Base-by-base conservation (phyloP, 2,797 vertebrate species). In the Nyctalus aviator region DNA sequence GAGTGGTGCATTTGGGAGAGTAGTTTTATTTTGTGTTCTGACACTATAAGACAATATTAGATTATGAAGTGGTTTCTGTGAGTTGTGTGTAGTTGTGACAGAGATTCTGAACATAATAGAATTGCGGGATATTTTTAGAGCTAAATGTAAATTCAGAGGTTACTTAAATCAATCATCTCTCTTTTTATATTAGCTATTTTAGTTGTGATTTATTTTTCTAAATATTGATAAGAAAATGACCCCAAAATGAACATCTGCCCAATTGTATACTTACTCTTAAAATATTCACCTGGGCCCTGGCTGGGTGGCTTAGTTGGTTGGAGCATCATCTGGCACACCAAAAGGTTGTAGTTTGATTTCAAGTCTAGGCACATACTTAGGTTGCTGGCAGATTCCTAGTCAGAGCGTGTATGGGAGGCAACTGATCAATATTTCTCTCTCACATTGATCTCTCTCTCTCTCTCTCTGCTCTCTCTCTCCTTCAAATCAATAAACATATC, bases 11-110 rank as follows among this genome's bases (percentile, higher is more conserved):
- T n/a, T 66, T 25, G 68, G 13, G 30, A 21, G 84, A 88, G 66
- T 37, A 71, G 18, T 90, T 95, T 88, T 82, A 86, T 72, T 87
- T 81, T 92, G 46, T 93, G 48, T 17, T 48, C 27, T 73, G 21
- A 75, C 55, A 84, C 17, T 37, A 2, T 48, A 76, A 76, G 79
- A 48, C 35, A 66, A 57, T 85, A 41, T 48, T 71, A 41, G 17
- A 50, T 88, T 55, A 64, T 76, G 35, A 62, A 75, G 35, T 76
- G 18, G 23, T 86, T 86, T 48, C 35, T 71, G 76, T 77, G n/a
- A 73, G 10, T 62, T 62, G 7, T 32, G 17, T 84, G 17, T 9
- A 68, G 15, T 44, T 59, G 32, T 55, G 57, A 95, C 27, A 88
- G 41, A 81, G 32, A 77, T 71, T 89, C 53, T 77, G 69, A 89